phyloP scores from a whole-genome alignment of 1,140 invertebrate genomes.

The Caenorhabditis briggsae region DNA sequence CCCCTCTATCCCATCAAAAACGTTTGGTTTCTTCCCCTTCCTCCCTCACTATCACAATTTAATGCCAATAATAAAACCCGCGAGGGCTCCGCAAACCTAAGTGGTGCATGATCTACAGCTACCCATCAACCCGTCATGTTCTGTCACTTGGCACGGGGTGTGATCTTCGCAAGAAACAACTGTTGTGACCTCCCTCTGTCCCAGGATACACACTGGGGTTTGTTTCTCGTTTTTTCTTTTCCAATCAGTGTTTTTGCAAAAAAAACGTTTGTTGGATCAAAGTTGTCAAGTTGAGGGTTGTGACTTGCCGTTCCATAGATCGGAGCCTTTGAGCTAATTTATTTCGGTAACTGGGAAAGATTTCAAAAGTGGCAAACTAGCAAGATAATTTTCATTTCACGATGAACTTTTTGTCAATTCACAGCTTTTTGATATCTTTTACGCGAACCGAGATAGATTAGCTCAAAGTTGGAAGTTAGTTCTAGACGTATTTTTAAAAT shows the following conservation, averaged over 20 bases:
- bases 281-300: too few species aligned
- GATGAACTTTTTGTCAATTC: not conserved
- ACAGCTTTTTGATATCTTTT: too few species aligned
- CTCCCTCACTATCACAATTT: not conserved
- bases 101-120: conserved; percentile 39
- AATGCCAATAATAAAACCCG: not conserved
- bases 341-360: too few species aligned
- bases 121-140: not conserved
- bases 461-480: too few species aligned
- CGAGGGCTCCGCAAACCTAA: not conserved
- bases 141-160: not conserved
- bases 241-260: too few species aligned
- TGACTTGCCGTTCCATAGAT: too few species aligned
- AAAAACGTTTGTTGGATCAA: too few species aligned
- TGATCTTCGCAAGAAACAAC: not conserved
- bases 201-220: conserved; percentile 10
- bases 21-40: not conserved
- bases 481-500: too few species aligned
- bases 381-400: not conserved
- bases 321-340: not conserved
- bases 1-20: not conserved
- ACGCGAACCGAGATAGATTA: too few species aligned
- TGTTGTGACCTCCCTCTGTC: conserved; percentile 1
- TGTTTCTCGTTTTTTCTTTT: too few species aligned
- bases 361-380: too few species aligned